Conservation (phyloP, 2,797 vertebrate species). For the Poecilia picta region DNA sequence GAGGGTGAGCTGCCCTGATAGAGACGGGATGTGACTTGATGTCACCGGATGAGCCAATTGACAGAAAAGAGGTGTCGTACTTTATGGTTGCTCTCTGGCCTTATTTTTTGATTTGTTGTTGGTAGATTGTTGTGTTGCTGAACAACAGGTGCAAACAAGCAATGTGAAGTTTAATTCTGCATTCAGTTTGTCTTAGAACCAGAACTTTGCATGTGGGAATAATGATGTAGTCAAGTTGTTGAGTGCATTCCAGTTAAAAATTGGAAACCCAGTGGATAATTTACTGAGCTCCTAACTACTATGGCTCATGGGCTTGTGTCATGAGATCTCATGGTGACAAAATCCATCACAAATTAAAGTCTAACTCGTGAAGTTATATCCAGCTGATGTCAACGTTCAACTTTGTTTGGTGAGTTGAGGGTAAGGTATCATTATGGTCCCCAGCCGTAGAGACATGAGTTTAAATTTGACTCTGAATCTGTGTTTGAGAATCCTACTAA, state of each 20-base stretch:
- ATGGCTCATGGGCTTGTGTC: background rate
- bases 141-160: constrained; percentile 15
- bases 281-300: background rate
- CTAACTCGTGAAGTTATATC: background rate
- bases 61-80: constrained; percentile 47
- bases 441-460: background rate
- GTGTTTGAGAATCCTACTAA: background rate
- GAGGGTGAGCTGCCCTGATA: constrained; percentile 47
- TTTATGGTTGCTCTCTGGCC: constrained; percentile 53
- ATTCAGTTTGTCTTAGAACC: background rate
- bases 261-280: background rate
- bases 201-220: background rate
- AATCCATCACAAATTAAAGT: background rate
- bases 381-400: background rate
- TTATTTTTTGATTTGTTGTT: constrained; percentile 51
- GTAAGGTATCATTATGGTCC: background rate
- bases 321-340: background rate
- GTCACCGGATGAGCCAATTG: constrained; percentile 49
- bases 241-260: background rate
- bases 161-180: constrained; percentile 1
- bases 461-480: background rate
- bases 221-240: background rate
- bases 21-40: constrained; percentile 39
- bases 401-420: background rate
- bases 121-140: constrained; percentile 32